Conservation (phyloP, 2,797 vertebrate species). For the Paedocypris micromegethes region DNA sequence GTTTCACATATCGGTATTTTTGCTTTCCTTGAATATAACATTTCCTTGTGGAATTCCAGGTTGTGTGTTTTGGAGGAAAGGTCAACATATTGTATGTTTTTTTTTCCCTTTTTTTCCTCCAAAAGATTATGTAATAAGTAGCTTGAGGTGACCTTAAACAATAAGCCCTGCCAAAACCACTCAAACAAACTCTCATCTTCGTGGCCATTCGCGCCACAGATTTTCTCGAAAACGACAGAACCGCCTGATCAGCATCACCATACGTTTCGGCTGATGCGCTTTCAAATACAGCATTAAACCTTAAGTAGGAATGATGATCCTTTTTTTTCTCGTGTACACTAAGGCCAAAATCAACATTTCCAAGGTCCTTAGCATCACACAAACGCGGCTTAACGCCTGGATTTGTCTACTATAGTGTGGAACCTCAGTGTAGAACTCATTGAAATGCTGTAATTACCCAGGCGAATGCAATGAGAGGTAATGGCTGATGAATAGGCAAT, state of each 20-base stretch:
- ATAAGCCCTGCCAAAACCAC: slow-evolving; percentile 26
- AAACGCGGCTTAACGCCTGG: slow-evolving; percentile 25
- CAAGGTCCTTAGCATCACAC: slow-evolving; percentile 24
- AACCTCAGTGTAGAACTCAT: slow-evolving; percentile 40
- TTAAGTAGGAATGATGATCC: background rate
- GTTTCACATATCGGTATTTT: too few species aligned
- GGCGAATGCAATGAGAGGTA: slow-evolving; percentile 34
- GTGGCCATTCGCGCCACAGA: slow-evolving; percentile 13
- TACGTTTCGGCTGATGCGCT: slow-evolving; percentile 2
- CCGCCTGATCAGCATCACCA: slow-evolving; percentile 13
- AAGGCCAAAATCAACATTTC: slow-evolving; percentile 26
- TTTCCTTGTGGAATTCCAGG: too few species aligned
- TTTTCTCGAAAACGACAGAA: slow-evolving; percentile 15
- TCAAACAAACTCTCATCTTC: slow-evolving; percentile 13
- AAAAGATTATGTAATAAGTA: slow-evolving; percentile 30
- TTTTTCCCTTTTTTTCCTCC: background rate
- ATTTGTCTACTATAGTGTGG: slow-evolving; percentile 23
- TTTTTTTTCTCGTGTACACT: background rate
- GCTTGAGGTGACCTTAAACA: slow-evolving; percentile 30
- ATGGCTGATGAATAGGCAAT: slow-evolving; percentile 35
- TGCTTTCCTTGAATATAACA: too few species aligned
- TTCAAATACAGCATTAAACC: background rate
- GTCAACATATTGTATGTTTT: too few species aligned
- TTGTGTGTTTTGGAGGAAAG: too few species aligned
- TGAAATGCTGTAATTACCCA: slow-evolving; percentile 31